These are phyloP conservation scores for Gisinianus flammeolus DNA, from an alignment of 2,888 invertebrate genomes.

Conservation along the genomic window DNA sequence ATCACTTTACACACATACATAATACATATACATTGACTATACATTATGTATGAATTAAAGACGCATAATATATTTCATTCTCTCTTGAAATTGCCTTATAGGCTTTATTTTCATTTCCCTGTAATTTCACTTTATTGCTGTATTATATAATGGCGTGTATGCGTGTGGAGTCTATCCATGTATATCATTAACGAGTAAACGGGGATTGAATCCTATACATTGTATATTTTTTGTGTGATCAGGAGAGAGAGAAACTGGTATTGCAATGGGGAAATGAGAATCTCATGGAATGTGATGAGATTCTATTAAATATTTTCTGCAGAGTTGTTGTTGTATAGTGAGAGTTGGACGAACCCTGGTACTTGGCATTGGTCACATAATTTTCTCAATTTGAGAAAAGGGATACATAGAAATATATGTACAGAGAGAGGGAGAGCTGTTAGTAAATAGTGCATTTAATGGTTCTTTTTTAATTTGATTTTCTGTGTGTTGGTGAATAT, in stretches of 20 bases:
- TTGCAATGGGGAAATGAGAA: conserved; percentile 11
- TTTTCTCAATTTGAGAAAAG: too few relatives aligned
- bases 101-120: conserved; percentile 15
- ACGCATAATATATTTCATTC: neutral
- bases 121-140: conserved; percentile 15
- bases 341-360: conserved; percentile 14
- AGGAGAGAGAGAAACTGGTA: conserved; percentile 15
- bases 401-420: too few relatives aligned
- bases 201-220: neutral
- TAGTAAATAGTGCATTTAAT: conserved; percentile 15
- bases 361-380: too few relatives aligned
- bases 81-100: neutral
- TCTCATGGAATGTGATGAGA: conserved; percentile 26
- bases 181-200: neutral
- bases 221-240: neutral
- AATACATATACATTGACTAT: too few relatives aligned
- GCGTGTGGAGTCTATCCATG: neutral
- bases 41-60: too few relatives aligned
- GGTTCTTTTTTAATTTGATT: conserved; percentile 10
- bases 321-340: too few relatives aligned
- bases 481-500: neutral
- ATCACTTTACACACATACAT: too few relatives aligned
- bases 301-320: conserved; percentile 16
- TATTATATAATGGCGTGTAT: neutral
- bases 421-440: neutral